phyloP scores from a whole-genome alignment of 2,113 vertebrate genomes.

The Sula dactylatra region DNA sequence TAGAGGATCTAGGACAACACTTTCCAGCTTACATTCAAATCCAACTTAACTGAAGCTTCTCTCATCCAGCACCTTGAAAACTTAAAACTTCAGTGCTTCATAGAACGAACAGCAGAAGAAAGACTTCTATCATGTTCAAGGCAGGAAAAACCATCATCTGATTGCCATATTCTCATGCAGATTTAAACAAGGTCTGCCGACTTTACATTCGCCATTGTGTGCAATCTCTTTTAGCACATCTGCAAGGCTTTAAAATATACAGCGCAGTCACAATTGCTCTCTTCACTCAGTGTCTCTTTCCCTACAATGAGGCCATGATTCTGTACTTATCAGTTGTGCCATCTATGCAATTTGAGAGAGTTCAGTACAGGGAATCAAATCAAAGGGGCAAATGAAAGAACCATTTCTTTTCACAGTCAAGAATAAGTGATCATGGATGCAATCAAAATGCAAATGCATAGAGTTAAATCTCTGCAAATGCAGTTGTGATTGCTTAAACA shows the following conservation, averaged over 20 bases:
- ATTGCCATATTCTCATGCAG: background rate
- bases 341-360: conserved; percentile 17
- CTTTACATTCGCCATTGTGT: background rate
- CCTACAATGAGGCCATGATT: conserved; percentile 6
- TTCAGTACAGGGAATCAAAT: conserved; percentile 1
- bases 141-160: background rate
- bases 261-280: background rate
- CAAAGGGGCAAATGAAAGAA: conserved; percentile 14
- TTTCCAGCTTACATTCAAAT: background rate
- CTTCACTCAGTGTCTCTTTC: background rate
- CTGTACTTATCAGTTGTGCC: background rate
- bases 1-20: background rate
- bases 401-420: background rate
- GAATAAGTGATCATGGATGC: conserved; percentile 44
- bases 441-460: conserved; percentile 64
- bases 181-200: background rate
- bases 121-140: background rate
- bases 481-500: conserved; percentile 41
- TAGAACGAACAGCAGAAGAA: background rate
- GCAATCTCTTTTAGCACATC: background rate
- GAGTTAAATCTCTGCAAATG: conserved; percentile 22
- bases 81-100: background rate
- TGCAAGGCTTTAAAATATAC: background rate
- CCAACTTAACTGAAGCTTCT: background rate
- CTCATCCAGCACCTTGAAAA: background rate